Evolutionary conservation across 2,888 invertebrate genomes (phyloP).

Genomic region (Drosophila bunnanda): DNA sequence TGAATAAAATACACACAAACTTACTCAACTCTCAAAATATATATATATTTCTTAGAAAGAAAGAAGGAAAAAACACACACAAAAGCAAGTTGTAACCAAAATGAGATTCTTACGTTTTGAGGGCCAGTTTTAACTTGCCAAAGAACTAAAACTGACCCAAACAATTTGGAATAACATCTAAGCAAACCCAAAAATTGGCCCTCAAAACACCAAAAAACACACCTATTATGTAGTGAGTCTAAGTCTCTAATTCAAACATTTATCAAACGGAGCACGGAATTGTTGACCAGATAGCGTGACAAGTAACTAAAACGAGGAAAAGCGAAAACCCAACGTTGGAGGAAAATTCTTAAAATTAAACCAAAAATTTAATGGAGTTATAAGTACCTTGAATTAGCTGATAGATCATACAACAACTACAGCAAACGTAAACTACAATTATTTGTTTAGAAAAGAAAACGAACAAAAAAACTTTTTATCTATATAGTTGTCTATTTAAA

Average conservation of each 20-base stretch:
- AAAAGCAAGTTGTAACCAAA: constrained; percentile 62
- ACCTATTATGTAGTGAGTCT: constrained; percentile 6
- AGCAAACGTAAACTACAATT: constrained; percentile 51
- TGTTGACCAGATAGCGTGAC: constrained; percentile 42
- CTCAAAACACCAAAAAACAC: constrained; percentile 24
- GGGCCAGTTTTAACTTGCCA: constrained; percentile 47
- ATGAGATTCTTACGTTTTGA: constrained; percentile 55
- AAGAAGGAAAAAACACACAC: constrained; percentile 17
- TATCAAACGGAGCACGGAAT: constrained; percentile 58
- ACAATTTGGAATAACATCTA: constrained; percentile 33
- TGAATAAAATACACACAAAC: constrained; percentile 30
- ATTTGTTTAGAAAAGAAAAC: constrained; percentile 46
- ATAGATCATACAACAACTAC: constrained; percentile 63
- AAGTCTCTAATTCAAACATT: constrained; percentile 36
- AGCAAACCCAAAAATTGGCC: constrained; percentile 23
- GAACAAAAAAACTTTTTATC: constrained; percentile 34
- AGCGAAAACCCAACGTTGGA: constrained; percentile 63
- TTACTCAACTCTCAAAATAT: constrained; percentile 45
- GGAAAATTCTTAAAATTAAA: constrained; percentile 39
- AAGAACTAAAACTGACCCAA: constrained; percentile 44
- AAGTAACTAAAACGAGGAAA: constrained; percentile 37
- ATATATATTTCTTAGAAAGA: constrained; percentile 41
- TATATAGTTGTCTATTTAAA: constrained; percentile 64
- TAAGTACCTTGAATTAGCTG: constrained; percentile 84
- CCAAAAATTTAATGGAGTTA: constrained; percentile 83